Percentiles rank a stretch among this genome's conserved stretches.
Conservation (phyloP, 53 echinoderm and acorn worm genomes). For the Patiria pectinifera region DNA sequence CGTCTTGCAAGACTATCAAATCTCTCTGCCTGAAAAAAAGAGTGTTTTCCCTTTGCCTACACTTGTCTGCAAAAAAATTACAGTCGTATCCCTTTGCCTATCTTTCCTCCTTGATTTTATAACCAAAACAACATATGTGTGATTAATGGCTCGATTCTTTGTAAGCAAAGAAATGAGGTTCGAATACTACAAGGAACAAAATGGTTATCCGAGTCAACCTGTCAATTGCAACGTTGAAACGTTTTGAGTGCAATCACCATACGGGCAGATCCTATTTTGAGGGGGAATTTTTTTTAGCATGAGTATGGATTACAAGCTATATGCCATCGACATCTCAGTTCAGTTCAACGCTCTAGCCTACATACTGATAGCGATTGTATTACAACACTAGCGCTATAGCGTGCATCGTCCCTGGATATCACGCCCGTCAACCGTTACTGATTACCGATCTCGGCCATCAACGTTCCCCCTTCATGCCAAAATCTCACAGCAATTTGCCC, state of each 20-base stretch:
- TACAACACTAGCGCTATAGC: not conserved
- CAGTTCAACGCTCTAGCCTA: not conserved
- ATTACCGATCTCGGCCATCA: not conserved
- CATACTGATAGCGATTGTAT: not conserved
- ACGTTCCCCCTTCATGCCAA: not conserved
- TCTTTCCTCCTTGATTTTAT: no score
- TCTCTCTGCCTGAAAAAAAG: no score
- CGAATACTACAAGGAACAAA: not conserved
- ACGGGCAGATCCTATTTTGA: not conserved
- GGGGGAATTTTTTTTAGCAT: not conserved
- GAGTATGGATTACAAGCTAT: not conserved
- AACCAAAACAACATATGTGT: no score
- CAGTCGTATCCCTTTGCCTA: no score
- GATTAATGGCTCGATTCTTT: no score
- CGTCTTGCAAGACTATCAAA: no score
- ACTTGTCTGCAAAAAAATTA: no score
- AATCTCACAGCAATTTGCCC: not conserved
- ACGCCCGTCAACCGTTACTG: not conserved
- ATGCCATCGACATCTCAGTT: slow-evolving; percentile 1
- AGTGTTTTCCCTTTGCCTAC: no score
- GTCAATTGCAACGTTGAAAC: no score
- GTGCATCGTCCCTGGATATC: not conserved
- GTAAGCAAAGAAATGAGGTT: not conserved
- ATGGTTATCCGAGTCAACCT: no score
- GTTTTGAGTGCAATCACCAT: not conserved